Conservation (phyloP, 2,113 vertebrate species). For the Ochotona curzoniae region DNA sequence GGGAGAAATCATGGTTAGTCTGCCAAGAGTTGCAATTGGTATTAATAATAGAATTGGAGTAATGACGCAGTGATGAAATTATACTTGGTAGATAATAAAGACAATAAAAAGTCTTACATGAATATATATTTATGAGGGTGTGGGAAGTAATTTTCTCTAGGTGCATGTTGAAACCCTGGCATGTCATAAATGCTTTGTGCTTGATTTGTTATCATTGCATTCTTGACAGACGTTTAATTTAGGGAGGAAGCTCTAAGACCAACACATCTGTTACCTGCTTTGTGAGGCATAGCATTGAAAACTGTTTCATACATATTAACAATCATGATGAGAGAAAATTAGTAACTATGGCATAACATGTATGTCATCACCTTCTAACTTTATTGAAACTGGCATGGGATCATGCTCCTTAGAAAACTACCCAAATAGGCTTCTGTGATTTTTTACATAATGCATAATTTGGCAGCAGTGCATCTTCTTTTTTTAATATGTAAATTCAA, state of each 20-base stretch:
- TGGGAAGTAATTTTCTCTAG: conserved; percentile 51
- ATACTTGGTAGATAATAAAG: conserved; percentile 39
- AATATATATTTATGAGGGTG: conserved; percentile 2
- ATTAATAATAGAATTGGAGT: conserved; percentile 22
- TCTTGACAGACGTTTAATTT: conserved; percentile 79
- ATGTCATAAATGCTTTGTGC: conserved; percentile 54
- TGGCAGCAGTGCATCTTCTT: too few relatives aligned
- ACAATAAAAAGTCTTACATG: background rate
- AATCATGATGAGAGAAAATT: conserved; percentile 6
- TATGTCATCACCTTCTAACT: background rate
- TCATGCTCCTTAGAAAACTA: background rate
- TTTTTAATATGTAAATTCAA: too few relatives aligned
- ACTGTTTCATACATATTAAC: conserved; percentile 60
- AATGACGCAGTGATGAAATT: background rate
- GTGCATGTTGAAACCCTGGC: conserved; percentile 61
- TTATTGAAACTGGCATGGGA: conserved; percentile 16
- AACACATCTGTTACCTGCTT: conserved; percentile 68
- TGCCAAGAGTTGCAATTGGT: background rate
- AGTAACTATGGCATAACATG: background rate
- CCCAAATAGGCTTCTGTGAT: conserved; percentile 3
- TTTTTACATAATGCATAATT: background rate
- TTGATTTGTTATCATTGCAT: conserved; percentile 71
- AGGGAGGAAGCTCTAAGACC: conserved; percentile 62
- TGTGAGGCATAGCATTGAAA: conserved; percentile 70
- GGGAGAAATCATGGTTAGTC: background rate